A percentile compares a stretch with the other conserved stretches of the same genome.
Conservation (phyloP, 2,113 vertebrate genomes). For the Amblyornis subalaris region DNA sequence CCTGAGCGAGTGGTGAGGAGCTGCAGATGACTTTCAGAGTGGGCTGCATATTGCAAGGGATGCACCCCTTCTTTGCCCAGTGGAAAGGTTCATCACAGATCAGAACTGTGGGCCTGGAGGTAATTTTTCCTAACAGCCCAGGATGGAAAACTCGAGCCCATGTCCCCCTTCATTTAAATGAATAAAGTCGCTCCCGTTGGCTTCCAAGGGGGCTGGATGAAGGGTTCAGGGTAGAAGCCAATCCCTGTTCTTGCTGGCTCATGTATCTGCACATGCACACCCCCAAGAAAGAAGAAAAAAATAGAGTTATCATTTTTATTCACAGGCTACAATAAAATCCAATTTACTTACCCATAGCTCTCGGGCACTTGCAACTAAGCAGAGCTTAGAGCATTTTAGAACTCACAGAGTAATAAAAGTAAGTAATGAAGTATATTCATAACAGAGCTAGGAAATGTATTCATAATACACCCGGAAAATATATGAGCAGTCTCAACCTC, state of each 20-base stretch:
- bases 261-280: neutral
- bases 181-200: neutral
- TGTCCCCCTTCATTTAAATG: neutral
- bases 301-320: neutral
- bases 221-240: neutral
- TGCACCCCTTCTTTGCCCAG: neutral
- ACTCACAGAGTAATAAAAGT: neutral
- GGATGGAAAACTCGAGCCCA: neutral
- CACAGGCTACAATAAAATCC: neutral
- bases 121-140: neutral
- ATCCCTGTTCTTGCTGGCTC: neutral
- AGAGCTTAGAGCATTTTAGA: neutral
- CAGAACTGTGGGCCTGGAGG: neutral
- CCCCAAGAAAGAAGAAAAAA: neutral
- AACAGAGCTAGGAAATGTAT: constrained; percentile 15
- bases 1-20: neutral
- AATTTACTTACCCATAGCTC: neutral
- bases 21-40: neutral
- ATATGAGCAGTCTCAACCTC: neutral
- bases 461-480: constrained; percentile 11
- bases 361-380: neutral
- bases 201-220: rapidly evolving
- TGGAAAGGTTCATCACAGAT: neutral
- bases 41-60: neutral
- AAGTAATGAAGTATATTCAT: neutral